Conservation (phyloP, 2,888 invertebrate genomes). For the Ophion costatus region DNA sequence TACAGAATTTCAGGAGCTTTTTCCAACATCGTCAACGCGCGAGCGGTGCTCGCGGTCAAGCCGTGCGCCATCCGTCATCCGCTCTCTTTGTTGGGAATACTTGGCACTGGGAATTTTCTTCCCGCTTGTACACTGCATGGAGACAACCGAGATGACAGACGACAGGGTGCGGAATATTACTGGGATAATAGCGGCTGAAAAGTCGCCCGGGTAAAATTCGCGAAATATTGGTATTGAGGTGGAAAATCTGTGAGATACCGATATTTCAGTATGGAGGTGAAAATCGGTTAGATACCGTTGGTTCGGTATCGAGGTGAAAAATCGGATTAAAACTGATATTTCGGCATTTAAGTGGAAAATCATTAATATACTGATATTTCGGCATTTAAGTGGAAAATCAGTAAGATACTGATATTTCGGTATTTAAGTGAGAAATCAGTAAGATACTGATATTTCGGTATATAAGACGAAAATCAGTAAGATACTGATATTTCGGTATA, state of each 20-base stretch:
- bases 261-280: background rate
- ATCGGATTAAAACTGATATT: too few relatives aligned
- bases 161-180: constrained; percentile 12
- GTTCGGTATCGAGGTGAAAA: too few relatives aligned
- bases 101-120: constrained; percentile 39
- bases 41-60: constrained; percentile 31
- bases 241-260: background rate
- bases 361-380: too few relatives aligned
- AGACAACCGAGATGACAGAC: too few relatives aligned
- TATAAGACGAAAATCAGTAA: too few relatives aligned
- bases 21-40: background rate
- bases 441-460: too few relatives aligned
- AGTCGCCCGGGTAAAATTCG: background rate
- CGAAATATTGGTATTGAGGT: background rate
- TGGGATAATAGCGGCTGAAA: background rate
- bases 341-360: too few relatives aligned
- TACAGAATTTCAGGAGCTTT: constrained; percentile 21
- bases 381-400: too few relatives aligned
- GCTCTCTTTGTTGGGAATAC: constrained; percentile 63
- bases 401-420: too few relatives aligned
- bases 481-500: too few relatives aligned
- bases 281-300: background rate
- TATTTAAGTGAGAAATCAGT: too few relatives aligned
- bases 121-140: background rate
- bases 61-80: constrained; percentile 52